Percentiles rank a stretch among this genome's conserved stretches.
These are phyloP conservation scores for Mesoclemmys tuberculata DNA, from an alignment of 2,113 vertebrate species.

Conservation along the genomic window DNA sequence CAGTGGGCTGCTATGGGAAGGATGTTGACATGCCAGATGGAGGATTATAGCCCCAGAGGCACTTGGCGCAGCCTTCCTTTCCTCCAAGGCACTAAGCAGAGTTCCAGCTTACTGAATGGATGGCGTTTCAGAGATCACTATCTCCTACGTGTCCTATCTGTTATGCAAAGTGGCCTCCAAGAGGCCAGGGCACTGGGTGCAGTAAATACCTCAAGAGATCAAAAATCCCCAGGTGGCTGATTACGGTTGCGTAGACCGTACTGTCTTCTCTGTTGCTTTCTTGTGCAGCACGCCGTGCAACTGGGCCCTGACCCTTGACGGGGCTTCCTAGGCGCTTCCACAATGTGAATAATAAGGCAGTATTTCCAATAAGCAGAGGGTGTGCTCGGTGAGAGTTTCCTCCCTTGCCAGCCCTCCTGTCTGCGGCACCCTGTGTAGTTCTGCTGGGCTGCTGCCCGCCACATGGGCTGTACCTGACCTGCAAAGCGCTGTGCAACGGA, in stretches of 20 bases:
- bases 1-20: not conserved
- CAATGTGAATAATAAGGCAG: not conserved
- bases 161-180: accelerated
- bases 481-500: not conserved
- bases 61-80: not conserved
- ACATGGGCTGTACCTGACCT: not conserved
- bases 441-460: not conserved
- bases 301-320: not conserved
- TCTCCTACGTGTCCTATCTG: not conserved
- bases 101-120: not conserved
- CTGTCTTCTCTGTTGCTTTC: not conserved
- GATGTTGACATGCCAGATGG: not conserved
- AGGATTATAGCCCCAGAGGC: not conserved
- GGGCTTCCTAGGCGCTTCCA: not conserved
- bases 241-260: too few species aligned
- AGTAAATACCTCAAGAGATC: not conserved
- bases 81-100: accelerated
- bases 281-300: not conserved
- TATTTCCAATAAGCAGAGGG: not conserved
- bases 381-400: too few species aligned
- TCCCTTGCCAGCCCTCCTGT: too few species aligned
- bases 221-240: not conserved
- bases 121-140: not conserved
- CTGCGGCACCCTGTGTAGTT: not conserved
- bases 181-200: not conserved